Evolutionary conservation across 1,140 invertebrate genomes (phyloP).

Genomic region (Lutraria rhynchaena): DNA sequence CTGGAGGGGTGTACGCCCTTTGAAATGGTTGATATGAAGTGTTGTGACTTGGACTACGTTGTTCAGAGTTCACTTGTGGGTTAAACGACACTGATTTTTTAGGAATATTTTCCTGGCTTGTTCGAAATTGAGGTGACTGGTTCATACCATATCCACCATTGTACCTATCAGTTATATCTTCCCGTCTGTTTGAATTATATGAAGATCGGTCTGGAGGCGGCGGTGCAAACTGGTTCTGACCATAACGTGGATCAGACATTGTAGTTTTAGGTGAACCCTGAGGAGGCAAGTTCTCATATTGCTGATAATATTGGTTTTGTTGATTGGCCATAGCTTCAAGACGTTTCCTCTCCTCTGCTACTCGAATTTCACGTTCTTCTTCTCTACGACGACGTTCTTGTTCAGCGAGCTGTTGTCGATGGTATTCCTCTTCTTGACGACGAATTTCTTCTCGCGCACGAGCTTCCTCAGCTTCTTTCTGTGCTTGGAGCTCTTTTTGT

Average conservation of each 20-base stretch:
- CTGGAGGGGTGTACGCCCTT: constrained; percentile 39
- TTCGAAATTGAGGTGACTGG: constrained; percentile 54
- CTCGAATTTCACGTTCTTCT: constrained; percentile 72
- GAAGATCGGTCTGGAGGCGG: constrained; percentile 76
- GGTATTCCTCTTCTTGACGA: constrained; percentile 72
- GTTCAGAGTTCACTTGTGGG: constrained; percentile 71
- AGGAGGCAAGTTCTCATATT: constrained; percentile 71
- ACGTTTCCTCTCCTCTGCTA: constrained; percentile 70
- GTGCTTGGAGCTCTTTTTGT: constrained; percentile 74
- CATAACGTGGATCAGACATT: constrained; percentile 45
- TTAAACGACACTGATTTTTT: constrained; percentile 82
- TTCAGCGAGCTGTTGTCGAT: constrained; percentile 68
- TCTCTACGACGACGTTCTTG: constrained; percentile 70
- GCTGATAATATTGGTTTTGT: constrained; percentile 61
- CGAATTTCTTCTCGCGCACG: constrained; percentile 70
- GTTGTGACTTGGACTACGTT: constrained; percentile 58
- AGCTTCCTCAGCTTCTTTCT: constrained; percentile 76
- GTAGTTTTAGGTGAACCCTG: constrained; percentile 56
- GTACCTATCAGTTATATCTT: constrained; percentile 22
- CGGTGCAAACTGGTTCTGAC: constrained; percentile 63
- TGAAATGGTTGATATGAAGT: constrained; percentile 56
- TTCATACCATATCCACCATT: constrained; percentile 43
- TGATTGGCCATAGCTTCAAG: constrained; percentile 66
- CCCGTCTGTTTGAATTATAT: constrained; percentile 58
- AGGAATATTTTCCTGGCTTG: constrained; percentile 50